A percentile compares a stretch with the other conserved stretches of the same genome.
phyloP scores from a whole-genome alignment of 2,113 vertebrate genomes.

The Bubo blakistoni region DNA sequence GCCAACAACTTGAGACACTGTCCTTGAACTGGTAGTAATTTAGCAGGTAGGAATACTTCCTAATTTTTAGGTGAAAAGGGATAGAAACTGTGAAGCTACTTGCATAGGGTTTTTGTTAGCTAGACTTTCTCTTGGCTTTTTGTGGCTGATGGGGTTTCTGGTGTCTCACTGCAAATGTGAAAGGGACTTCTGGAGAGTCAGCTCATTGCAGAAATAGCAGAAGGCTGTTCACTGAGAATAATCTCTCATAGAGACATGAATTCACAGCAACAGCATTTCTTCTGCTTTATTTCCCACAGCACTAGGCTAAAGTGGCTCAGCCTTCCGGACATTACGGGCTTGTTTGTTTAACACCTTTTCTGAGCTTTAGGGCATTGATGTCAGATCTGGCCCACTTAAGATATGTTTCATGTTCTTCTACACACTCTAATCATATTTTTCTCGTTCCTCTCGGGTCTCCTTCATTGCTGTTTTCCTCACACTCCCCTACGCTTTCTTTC shows the following conservation, averaged over 20 bases:
- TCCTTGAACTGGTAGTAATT: background rate
- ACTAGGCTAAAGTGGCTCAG: conserved; percentile 6
- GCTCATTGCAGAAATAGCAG: conserved; percentile 35
- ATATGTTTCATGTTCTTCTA: background rate
- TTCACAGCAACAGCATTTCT: conserved; percentile 46
- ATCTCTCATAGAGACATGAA: background rate
- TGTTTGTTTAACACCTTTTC: background rate
- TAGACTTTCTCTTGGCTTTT: background rate
- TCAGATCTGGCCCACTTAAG: background rate
- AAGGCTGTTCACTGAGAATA: background rate
- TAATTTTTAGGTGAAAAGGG: background rate
- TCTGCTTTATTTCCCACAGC: conserved; percentile 40
- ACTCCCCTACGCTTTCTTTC: background rate
- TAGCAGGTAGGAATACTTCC: background rate
- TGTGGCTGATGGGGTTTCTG: background rate
- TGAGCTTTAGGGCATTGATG: background rate
- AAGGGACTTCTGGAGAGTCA: conserved; percentile 39
- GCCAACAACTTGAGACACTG: background rate
- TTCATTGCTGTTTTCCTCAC: background rate
- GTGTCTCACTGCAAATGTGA: background rate
- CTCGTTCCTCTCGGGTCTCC: background rate
- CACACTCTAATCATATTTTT: background rate
- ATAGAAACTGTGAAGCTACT: background rate
- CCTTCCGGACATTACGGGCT: background rate
- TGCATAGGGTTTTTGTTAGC: background rate